Evolutionary conservation across 2,797 vertebrate genomes (phyloP), one percentile per base, ranked within the genome.

Genomic region (Myotis pilosus): DNA sequence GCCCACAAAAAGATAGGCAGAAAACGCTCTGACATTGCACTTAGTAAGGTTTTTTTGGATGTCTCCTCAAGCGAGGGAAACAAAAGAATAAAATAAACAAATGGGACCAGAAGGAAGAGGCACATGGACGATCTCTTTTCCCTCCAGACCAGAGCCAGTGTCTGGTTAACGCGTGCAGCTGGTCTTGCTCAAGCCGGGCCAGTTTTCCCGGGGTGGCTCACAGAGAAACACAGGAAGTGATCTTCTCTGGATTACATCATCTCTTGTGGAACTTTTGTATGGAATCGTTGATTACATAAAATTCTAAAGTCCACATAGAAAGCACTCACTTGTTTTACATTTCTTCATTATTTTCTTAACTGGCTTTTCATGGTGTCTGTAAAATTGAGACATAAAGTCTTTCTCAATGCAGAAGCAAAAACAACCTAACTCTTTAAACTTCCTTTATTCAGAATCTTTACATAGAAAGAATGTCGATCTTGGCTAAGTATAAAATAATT

Each of bases 381-480:
- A 82, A 92, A 92, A 69, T 38, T 71, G 23, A n/a, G 84, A 23
- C 79, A 62, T 25, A 57, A 95, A 75, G 55, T 68, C 30, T 92
- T 93, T 74, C 55, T 19, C 76, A 57, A 6, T 20, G 7, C 25
- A 89, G 36, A 44, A 16, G 20, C 19, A 64, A 82, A 84, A 72
- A 13, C 30, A 5, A 30, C 11, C 17, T 86, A 82, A 19, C 28
- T 64, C 49, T 66, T 55, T 86, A 87, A 97, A 82, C 22, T 28
- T 66, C 23, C 87, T 71, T 60, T 51, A 51, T 8, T 89, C 60
- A 87, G 66, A 74, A 78, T 36, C 41, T 84, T 1, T 38, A 71
- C 23, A 87, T 22, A 81, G 33, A 89, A 71, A 92, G 11, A 88
- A 60, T 72, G 47, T 3, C 64, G 16, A 90, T 60, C 57, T 86